phyloP scores from a whole-genome alignment of 1,140 invertebrate species.

The Trichonephila clavata region DNA sequence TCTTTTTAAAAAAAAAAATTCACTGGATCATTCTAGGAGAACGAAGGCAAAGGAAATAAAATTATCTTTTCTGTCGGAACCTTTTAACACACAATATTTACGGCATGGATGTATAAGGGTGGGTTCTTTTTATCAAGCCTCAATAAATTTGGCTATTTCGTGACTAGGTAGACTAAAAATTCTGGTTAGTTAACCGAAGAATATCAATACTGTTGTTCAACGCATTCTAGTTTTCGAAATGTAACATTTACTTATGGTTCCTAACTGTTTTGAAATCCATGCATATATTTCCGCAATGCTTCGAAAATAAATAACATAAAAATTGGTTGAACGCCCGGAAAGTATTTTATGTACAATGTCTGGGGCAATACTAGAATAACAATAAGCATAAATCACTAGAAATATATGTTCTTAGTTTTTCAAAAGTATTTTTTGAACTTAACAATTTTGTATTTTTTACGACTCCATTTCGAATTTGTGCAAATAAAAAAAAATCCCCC shows the following conservation, averaged over 20 bases:
- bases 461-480: too few species aligned
- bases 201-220: not conserved
- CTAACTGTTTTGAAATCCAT: not conserved
- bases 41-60: conserved; percentile 4
- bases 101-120: not conserved
- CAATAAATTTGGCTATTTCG: conserved; percentile 12
- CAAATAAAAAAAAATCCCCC: too few species aligned
- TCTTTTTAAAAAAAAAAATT: conserved; percentile 16
- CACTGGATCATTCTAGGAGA: not conserved
- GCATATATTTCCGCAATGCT: not conserved
- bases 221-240: not conserved
- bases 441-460: too few species aligned
- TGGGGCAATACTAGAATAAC: too few species aligned
- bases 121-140: conserved; percentile 27
- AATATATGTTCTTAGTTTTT: too few species aligned
- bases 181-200: conserved; percentile 2
- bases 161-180: conserved; percentile 1
- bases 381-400: too few species aligned
- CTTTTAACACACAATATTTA: conserved; percentile 43
- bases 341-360: too few species aligned
- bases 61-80: conserved; percentile 45
- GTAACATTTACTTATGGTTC: not conserved
- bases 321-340: too few species aligned
- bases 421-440: too few species aligned
- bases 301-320: too few species aligned